Conservation (phyloP, 2,113 vertebrate species). For the Anseranas semipalmata region DNA sequence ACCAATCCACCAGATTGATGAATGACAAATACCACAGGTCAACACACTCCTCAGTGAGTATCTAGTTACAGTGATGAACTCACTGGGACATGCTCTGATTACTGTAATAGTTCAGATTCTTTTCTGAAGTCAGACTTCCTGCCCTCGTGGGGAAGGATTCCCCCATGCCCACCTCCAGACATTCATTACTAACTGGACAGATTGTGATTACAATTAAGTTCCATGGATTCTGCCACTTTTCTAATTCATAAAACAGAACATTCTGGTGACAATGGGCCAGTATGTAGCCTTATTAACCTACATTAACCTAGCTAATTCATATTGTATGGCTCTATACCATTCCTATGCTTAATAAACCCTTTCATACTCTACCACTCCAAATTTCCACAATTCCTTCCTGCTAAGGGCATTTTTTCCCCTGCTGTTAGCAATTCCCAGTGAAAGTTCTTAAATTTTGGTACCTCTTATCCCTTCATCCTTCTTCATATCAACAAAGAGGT, state of each 20-base stretch:
- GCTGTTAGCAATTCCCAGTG: neutral
- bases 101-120: neutral
- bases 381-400: neutral
- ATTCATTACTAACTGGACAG: neutral
- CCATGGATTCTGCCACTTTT: neutral
- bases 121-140: neutral
- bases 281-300: neutral
- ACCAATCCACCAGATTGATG: too few relatives aligned
- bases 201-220: neutral
- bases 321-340: neutral
- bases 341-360: neutral
- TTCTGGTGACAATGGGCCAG: neutral
- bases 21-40: neutral
- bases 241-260: neutral
- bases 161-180: accelerated
- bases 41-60: neutral
- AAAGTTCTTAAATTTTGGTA: neutral
- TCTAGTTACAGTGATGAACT: neutral
- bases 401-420: neutral
- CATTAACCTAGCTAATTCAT: neutral
- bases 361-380: neutral
- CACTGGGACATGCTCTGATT: neutral
- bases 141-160: neutral
- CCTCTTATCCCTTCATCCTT: neutral
- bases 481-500: neutral